These are phyloP conservation scores for Cryptomyrus ogoouensis DNA, from an alignment of 2,113 vertebrate genomes.

Conservation along the genomic window DNA sequence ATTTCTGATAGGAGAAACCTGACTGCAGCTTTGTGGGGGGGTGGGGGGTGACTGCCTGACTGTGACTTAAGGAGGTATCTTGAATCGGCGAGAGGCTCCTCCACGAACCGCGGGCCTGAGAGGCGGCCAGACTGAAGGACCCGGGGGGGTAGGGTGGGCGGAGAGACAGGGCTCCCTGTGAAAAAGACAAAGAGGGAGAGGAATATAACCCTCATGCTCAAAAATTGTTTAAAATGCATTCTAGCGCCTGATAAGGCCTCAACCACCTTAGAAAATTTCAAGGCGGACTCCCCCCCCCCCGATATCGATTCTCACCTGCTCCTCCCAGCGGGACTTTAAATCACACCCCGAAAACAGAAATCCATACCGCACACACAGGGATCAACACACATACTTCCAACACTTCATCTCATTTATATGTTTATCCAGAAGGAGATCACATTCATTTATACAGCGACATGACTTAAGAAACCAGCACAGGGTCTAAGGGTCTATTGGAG, in stretches of 20 bases:
- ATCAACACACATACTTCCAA: neutral
- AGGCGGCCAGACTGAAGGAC: neutral
- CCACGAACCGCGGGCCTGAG: neutral
- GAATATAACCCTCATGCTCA: neutral
- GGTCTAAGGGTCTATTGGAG: neutral
- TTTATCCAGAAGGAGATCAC: neutral
- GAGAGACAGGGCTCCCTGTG: neutral
- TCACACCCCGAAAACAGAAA: neutral
- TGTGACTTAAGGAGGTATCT: neutral
- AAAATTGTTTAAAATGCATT: neutral
- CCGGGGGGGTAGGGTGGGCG: neutral
- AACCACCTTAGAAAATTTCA: neutral
- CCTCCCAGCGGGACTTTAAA: neutral
- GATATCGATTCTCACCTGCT: neutral
- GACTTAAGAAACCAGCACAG: neutral
- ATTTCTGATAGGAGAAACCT: neutral
- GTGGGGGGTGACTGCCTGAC: neutral
- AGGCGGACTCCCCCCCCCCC: neutral
- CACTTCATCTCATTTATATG: neutral
- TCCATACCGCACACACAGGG: neutral
- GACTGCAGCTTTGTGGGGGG: neutral
- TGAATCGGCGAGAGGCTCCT: neutral
- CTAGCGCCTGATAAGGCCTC: neutral
- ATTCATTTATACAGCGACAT: neutral
- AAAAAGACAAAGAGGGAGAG: neutral